phyloP scores from a whole-genome alignment of 2,797 vertebrate genomes.

The Thamnophis elegans region DNA sequence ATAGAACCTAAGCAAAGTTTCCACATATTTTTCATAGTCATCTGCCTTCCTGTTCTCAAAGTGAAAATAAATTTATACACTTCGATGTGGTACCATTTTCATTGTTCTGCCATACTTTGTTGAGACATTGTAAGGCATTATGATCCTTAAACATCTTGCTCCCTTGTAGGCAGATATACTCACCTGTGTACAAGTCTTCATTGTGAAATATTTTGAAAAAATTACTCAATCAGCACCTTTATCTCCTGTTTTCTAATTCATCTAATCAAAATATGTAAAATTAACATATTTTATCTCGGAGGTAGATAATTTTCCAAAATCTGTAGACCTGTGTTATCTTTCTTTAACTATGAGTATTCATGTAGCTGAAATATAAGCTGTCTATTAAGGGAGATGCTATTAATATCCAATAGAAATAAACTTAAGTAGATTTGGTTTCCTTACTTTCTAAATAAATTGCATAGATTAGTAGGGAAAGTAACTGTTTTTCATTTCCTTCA shows the following conservation, averaged over 20 bases:
- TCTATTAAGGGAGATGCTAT: neutral
- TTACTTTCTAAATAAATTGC: neutral
- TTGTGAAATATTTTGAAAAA: neutral
- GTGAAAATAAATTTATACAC: no score
- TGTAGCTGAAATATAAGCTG: neutral
- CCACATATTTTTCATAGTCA: no score
- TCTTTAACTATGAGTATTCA: neutral
- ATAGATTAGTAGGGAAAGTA: neutral
- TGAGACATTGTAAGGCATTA: no score
- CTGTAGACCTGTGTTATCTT: neutral
- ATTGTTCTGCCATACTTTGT: no score
- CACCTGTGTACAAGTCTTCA: neutral
- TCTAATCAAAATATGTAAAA: no score
- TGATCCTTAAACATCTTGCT: no score
- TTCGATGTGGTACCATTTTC: no score
- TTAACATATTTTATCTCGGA: neutral
- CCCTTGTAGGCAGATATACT: no score
- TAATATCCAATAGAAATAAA: neutral
- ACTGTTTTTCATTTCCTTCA: neutral
- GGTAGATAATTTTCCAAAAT: neutral
- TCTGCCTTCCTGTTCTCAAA: no score
- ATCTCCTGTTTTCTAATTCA: neutral
- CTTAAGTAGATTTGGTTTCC: neutral
- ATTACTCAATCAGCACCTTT: neutral
- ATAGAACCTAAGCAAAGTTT: no score